Evolutionary conservation across 2,113 vertebrate species (phyloP).

Genomic region (Datnioides undecimradiatus): DNA sequence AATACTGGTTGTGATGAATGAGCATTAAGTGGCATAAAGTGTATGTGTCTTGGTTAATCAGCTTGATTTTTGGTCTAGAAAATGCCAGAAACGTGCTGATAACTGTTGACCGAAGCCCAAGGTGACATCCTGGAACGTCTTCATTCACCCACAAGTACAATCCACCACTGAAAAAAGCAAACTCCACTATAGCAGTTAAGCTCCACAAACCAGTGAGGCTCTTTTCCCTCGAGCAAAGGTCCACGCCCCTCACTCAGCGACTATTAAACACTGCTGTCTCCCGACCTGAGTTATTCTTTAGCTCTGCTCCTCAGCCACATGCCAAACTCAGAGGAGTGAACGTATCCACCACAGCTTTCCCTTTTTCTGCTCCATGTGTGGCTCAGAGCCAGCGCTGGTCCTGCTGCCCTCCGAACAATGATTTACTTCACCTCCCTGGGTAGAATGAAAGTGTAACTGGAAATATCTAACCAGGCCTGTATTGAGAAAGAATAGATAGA

Average conservation of each 20-base stretch:
- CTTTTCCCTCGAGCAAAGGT: background rate
- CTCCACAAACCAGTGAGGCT: background rate
- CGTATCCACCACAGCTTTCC: background rate
- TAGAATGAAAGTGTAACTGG: background rate
- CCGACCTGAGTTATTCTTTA: slow-evolving; percentile 26
- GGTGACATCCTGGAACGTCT: no score
- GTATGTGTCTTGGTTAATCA: no score
- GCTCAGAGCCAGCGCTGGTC: slow-evolving; percentile 16
- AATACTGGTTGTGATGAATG: background rate
- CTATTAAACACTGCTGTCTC: slow-evolving; percentile 11
- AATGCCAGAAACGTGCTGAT: no score
- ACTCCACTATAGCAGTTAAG: background rate
- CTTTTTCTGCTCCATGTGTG: background rate
- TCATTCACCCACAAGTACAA: no score
- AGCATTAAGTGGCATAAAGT: background rate
- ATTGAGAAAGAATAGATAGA: slow-evolving; percentile 13
- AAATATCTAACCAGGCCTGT: slow-evolving; percentile 5
- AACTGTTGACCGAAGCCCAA: no score
- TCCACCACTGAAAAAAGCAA: no score
- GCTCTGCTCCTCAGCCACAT: background rate
- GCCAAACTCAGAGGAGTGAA: background rate
- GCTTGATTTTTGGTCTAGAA: no score
- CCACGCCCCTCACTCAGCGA: background rate
- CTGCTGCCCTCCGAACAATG: background rate
- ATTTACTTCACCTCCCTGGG: slow-evolving; percentile 21